These are phyloP conservation scores for Adoxophyes honmai DNA, from an alignment of 1,140 invertebrate species.

Conservation along the genomic window DNA sequence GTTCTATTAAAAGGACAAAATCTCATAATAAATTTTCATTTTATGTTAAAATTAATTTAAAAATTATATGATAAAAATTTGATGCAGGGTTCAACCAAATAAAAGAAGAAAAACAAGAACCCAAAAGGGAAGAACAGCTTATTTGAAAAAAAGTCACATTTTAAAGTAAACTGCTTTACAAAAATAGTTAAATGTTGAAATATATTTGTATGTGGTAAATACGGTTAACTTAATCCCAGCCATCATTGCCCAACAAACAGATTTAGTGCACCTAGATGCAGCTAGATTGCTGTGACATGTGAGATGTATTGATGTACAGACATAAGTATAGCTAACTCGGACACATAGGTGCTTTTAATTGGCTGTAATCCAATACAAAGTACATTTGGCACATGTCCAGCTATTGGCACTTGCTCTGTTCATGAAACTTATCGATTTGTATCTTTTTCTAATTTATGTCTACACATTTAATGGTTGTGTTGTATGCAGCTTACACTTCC, in stretches of 20 bases:
- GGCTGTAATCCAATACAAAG: constrained; percentile 74
- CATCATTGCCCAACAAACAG: constrained; percentile 36
- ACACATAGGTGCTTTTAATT: constrained; percentile 66
- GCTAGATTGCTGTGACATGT: constrained; percentile 43
- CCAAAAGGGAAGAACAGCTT: no score
- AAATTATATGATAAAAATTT: no score
- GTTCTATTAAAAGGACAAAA: no score
- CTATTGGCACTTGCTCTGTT: constrained; percentile 62
- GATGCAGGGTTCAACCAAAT: no score
- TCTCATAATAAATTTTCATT: no score
- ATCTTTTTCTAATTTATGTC: constrained; percentile 63
- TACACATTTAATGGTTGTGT: constrained; percentile 28
- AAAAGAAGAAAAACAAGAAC: no score
- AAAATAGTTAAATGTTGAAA: no score
- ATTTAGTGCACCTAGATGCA: constrained; percentile 52
- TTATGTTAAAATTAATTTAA: no score
- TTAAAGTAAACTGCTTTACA: no score
- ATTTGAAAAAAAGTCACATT: no score
- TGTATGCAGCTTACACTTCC: neutral
- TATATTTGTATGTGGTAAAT: no score
- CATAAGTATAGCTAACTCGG: constrained; percentile 30
- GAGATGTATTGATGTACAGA: constrained; percentile 58
- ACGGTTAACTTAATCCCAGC: no score
- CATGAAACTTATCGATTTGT: constrained; percentile 71
- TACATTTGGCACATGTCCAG: constrained; percentile 63